Base-by-base conservation (phyloP, 1,140 invertebrate genomes). In the Schlechtendalia chinensis region DNA sequence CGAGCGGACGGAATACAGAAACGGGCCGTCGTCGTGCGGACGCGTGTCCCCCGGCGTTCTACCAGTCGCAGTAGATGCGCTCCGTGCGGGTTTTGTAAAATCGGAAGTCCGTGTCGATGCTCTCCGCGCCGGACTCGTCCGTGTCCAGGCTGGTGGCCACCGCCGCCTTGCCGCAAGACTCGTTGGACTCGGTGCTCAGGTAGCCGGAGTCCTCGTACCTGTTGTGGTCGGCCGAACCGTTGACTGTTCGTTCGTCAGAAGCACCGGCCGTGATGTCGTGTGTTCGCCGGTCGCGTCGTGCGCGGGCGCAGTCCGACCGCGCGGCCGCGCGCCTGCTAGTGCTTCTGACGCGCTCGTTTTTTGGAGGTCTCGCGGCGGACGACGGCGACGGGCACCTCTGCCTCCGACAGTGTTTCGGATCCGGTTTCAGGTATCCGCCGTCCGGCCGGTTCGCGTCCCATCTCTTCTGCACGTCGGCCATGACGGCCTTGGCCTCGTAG, bases 41-140 rank as follows among this genome's bases (percentile, higher is more conserved):
- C n/a, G n/a, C n/a, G n/a, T n/a, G n/a, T n/a, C n/a, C n/a, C n/a
- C n/a, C n/a, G n/a, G n/a, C 32, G 32, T 8, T 29, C 63, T 50
- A 79, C 75, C 75, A 79, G 50, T 79, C 75, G 22, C 58, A 61
- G 39, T 63, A 79, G 45, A 50, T 63, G 19, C 58, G 75, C 1
- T 79, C 56, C 12, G 56, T 27, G 45, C 32, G 75, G 8, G 56
- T 58, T 65, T 79, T 81, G 39, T 56, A 93, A 85, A 93, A 96
- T 87, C 96, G 94, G 58, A 94, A 96, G 86, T 94, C 92, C 0
- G 93, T 94, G 81, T 93, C 93, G 54, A 94, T 88, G 86, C 93
- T 94, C 84, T 94, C 93, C 10, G 91, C 93, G 2, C 93, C 93
- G 59, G 93, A 94, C 86, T 94, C 93, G 86, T 93, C 75, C 5